phyloP scores from a whole-genome alignment of 2,888 invertebrate species.

The Latrodectus elegans region DNA sequence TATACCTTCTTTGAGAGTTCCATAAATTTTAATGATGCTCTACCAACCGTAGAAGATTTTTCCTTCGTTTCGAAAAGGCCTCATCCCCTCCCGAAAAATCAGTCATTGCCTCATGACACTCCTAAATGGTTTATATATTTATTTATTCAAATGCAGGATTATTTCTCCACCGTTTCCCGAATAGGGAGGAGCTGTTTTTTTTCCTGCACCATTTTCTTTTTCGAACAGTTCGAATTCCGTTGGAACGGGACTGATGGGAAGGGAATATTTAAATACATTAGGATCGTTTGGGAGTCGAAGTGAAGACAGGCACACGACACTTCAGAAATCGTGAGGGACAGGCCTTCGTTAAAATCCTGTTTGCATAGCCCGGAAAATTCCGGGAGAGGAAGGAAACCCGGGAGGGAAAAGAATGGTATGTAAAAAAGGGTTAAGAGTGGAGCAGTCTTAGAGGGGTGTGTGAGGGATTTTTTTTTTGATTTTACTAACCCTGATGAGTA shows the following conservation, averaged over 20 bases:
- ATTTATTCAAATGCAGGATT: conserved; percentile 69
- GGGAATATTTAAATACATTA: conserved; percentile 67
- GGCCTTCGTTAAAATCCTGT: conserved; percentile 64
- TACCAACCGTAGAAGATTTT: not conserved
- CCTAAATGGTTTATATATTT: conserved; percentile 69
- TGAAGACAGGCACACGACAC: not conserved
- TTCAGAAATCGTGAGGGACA: not conserved
- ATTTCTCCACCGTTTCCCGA: conserved; percentile 27
- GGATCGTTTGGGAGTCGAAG: conserved; percentile 63
- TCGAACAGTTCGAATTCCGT: conserved; percentile 22
- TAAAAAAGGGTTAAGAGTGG: conserved; percentile 26
- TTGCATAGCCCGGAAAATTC: conserved; percentile 56
- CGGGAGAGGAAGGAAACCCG: not conserved
- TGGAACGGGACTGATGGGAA: conserved; percentile 1
- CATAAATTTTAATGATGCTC: conserved; percentile 67
- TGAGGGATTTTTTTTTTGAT: not conserved
- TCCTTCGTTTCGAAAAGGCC: not conserved
- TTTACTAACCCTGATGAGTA: not conserved
- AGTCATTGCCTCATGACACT: conserved; percentile 62
- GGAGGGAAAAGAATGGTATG: not conserved
- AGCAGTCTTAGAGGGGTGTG: not conserved
- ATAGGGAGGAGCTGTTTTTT: conserved; percentile 15
- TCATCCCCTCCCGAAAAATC: conserved; percentile 37
- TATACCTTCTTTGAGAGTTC: conserved; percentile 14
- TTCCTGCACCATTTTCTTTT: not conserved